phyloP scores from a whole-genome alignment of 2,888 invertebrate species.

The Perithous albicinctus region DNA sequence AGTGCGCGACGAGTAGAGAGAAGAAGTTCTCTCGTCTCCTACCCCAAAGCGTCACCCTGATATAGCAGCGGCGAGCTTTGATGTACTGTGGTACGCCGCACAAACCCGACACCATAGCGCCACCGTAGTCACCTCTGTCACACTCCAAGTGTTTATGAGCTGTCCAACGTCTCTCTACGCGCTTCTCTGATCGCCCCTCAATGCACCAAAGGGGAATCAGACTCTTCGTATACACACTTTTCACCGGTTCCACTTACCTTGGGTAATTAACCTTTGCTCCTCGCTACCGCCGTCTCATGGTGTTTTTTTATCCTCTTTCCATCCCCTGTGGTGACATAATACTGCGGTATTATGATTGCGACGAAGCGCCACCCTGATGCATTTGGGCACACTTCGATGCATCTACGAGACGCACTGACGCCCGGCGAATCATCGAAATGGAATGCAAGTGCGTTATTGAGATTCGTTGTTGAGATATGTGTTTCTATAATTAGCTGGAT shows the following conservation, averaged over 20 bases:
- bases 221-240: conserved; percentile 44
- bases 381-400: conserved; percentile 15
- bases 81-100: conserved; percentile 74
- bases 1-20: conserved; percentile 20
- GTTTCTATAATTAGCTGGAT: not conserved
- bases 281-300: conserved; percentile 31
- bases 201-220: conserved; percentile 67
- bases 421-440: conserved; percentile 15
- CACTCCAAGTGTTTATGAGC: conserved; percentile 70
- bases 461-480: not conserved
- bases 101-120: conserved; percentile 78
- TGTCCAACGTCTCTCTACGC: conserved; percentile 19
- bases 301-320: too few species aligned
- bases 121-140: conserved; percentile 77
- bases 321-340: not conserved
- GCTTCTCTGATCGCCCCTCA: conserved; percentile 76
- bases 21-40: too few species aligned
- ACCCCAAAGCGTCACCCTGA: too few species aligned
- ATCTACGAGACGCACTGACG: not conserved
- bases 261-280: conserved; percentile 78
- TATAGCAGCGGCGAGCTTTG: conserved; percentile 75
- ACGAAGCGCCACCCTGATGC: not conserved
- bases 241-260: conserved; percentile 77
- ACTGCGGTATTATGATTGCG: not conserved
- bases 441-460: conserved; percentile 9